These are phyloP conservation scores for Pionites leucogaster DNA, from an alignment of 2,113 vertebrate species.

Conservation along the genomic window DNA sequence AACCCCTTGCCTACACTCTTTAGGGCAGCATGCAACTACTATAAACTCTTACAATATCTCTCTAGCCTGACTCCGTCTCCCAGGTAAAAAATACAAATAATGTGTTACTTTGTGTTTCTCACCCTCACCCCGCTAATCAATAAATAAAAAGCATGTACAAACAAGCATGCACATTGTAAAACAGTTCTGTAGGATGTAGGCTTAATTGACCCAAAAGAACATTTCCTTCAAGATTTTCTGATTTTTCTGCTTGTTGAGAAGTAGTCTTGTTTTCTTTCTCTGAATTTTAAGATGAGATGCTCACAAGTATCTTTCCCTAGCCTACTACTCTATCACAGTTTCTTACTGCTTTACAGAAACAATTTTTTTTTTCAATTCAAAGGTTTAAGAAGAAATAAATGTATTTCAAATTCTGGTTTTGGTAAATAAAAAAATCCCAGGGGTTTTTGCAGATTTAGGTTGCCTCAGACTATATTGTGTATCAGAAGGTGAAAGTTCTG, in stretches of 20 bases:
- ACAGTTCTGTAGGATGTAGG: background rate
- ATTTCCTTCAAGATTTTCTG: background rate
- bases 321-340: background rate
- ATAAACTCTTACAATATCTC: background rate
- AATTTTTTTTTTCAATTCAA: background rate
- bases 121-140: accelerated
- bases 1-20: background rate
- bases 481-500: background rate
- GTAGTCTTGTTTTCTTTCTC: background rate
- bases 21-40: background rate
- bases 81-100: background rate
- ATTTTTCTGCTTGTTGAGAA: background rate
- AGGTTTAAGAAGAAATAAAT: background rate
- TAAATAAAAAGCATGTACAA: background rate
- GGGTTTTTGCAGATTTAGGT: background rate
- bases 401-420: background rate
- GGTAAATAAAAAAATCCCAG: background rate
- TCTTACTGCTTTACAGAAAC: background rate
- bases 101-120: background rate
- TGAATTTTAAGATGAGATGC: background rate
- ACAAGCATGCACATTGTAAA: background rate
- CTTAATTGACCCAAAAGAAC: background rate
- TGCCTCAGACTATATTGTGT: background rate
- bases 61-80: background rate
- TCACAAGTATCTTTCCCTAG: background rate